Conservation (phyloP, 1,140 invertebrate genomes). For the Drosophila saltans region DNA sequence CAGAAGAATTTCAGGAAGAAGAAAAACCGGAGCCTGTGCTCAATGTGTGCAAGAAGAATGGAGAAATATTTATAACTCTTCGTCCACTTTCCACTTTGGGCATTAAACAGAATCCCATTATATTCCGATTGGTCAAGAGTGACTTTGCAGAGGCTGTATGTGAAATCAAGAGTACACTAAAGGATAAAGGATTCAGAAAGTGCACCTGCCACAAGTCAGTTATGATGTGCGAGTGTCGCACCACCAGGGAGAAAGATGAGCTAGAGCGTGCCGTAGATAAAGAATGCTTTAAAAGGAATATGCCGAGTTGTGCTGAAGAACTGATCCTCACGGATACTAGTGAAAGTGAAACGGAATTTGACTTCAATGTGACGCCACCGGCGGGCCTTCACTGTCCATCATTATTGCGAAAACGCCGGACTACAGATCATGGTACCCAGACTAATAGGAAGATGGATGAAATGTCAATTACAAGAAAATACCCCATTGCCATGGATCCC, state of each 20-base stretch:
- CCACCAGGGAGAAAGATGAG: constrained; percentile 47
- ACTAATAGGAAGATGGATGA: constrained; percentile 38
- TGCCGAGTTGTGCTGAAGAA: constrained; percentile 38
- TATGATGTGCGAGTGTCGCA: constrained; percentile 64
- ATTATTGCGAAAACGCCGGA: neutral
- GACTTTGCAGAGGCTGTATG: constrained; percentile 43
- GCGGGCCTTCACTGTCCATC: constrained; percentile 35
- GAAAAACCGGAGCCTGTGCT: constrained; percentile 49
- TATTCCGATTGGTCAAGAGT: constrained; percentile 71
- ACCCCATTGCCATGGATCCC: constrained; percentile 29
- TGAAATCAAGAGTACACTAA: constrained; percentile 61
- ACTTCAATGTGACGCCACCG: constrained; percentile 73
- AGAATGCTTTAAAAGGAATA: constrained; percentile 54
- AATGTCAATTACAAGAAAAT: constrained; percentile 25
- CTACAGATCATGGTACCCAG: constrained; percentile 55
- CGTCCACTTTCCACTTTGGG: constrained; percentile 33
- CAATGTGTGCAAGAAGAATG: constrained; percentile 67
- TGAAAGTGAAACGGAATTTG: constrained; percentile 72
- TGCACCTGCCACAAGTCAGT: constrained; percentile 69
- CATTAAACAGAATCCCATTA: constrained; percentile 55
- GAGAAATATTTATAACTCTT: constrained; percentile 66
- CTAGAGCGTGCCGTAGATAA: constrained; percentile 50
- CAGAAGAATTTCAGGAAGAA: neutral
- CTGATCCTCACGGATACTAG: constrained; percentile 71
- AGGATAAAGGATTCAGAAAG: constrained; percentile 61